Evolutionary conservation across 2,888 invertebrate species (phyloP).

Genomic region (Harpalus rufipes): DNA sequence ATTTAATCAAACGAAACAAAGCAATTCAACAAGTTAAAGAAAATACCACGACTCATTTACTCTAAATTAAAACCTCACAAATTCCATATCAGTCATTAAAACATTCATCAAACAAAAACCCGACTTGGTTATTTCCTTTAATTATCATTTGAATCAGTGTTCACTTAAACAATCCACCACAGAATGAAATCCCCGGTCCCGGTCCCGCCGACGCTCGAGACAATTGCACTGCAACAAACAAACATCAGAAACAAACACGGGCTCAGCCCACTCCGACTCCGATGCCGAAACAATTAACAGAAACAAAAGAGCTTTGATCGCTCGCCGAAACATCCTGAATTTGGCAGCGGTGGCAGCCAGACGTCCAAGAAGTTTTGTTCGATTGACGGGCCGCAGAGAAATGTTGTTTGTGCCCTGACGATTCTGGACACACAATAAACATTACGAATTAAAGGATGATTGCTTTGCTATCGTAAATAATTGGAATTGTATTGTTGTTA

Average conservation of each 20-base stretch:
- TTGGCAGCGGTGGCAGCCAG: slow-evolving; percentile 48
- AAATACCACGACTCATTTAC: neutral
- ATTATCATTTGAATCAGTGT: slow-evolving; percentile 36
- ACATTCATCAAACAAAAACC: slow-evolving; percentile 19
- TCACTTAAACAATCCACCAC: slow-evolving; percentile 32
- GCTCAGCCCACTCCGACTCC: slow-evolving; percentile 1
- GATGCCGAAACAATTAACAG: slow-evolving; percentile 66
- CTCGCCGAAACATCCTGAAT: slow-evolving; percentile 48
- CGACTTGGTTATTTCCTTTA: slow-evolving; percentile 12
- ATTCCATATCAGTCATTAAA: slow-evolving; percentile 14
- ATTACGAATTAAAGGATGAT: too few species aligned
- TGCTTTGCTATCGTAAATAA: too few species aligned
- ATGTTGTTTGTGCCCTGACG: slow-evolving; percentile 19
- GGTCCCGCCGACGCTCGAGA: neutral
- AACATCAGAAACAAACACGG: slow-evolving; percentile 49
- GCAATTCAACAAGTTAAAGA: slow-evolving; percentile 25
- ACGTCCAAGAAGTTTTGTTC: slow-evolving; percentile 28
- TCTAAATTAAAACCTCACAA: neutral
- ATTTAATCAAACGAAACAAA: neutral
- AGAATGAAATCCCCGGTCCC: slow-evolving; percentile 4
- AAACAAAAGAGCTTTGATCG: slow-evolving; percentile 66
- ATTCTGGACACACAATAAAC: neutral
- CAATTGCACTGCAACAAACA: slow-evolving; percentile 51
- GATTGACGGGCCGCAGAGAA: slow-evolving; percentile 26
- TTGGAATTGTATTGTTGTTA: too few species aligned